Percentiles rank a stretch among this genome's conserved stretches.
phyloP scores from a whole-genome alignment of 2,888 invertebrate species.

The Volucella inflata region DNA sequence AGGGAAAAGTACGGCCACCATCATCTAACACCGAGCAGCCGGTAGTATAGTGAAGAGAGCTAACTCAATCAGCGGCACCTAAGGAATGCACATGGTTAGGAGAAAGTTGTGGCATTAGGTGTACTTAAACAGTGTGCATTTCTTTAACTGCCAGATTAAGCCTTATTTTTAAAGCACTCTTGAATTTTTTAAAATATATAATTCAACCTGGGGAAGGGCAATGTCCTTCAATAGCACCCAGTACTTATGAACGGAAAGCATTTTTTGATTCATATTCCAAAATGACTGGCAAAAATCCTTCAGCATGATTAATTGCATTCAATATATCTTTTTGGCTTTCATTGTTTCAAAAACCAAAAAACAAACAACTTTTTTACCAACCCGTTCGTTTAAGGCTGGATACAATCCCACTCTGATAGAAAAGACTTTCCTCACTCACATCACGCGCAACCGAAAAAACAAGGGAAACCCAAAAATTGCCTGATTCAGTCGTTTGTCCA shows the following conservation, averaged over 20 bases:
- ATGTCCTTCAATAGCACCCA: neutral
- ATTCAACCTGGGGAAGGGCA: neutral
- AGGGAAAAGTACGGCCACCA: no score
- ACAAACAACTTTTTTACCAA: neutral
- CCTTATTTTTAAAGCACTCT: no score
- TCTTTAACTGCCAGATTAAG: no score
- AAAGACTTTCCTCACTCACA: neutral
- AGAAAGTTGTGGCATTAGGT: no score
- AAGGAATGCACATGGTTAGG: no score
- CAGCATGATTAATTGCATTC: conserved; percentile 40
- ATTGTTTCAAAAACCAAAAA: conserved; percentile 21
- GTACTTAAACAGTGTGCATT: no score
- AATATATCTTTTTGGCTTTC: conserved; percentile 28
- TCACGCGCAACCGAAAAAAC: conserved; percentile 1
- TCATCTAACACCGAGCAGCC: no score
- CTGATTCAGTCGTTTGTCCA: conserved; percentile 49
- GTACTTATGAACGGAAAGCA: neutral
- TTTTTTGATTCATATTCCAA: conserved; percentile 30
- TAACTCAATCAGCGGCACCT: no score
- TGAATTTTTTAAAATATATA: neutral
- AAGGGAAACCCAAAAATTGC: conserved; percentile 8
- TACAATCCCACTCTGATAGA: neutral
- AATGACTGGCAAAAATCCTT: conserved; percentile 26
- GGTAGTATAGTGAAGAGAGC: no score
- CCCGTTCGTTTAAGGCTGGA: neutral